These are phyloP conservation scores for Sterrhoptilus dennistouni DNA, from an alignment of 2,113 vertebrate genomes.

Conservation along the genomic window DNA sequence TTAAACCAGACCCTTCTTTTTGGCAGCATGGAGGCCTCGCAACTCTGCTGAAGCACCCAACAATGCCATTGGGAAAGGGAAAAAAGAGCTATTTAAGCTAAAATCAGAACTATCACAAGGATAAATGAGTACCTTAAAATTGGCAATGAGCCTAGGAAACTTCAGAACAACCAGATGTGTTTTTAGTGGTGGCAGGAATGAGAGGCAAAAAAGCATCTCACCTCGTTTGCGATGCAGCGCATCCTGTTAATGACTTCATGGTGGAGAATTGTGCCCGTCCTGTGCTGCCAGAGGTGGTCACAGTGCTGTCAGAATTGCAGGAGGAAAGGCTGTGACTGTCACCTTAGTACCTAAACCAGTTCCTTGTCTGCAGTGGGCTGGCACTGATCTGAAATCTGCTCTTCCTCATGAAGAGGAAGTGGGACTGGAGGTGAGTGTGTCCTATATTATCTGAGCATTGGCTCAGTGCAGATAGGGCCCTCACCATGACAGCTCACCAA, in stretches of 20 bases:
- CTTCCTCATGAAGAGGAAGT: not conserved
- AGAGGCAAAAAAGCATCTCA: not conserved
- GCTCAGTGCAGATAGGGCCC: not conserved
- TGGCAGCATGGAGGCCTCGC: not conserved
- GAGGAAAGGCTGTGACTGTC: not conserved
- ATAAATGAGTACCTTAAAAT: not conserved
- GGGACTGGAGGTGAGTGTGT: not conserved
- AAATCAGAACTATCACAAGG: not conserved
- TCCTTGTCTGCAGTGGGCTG: not conserved
- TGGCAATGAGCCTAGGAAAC: not conserved
- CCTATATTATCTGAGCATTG: not conserved
- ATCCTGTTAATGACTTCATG: accelerated
- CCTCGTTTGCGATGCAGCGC: not conserved
- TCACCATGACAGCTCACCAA: not conserved
- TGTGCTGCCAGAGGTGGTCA: not conserved
- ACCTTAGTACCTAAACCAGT: not conserved
- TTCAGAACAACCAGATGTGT: not conserved
- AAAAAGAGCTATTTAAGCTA: not conserved
- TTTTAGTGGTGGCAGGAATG: not conserved
- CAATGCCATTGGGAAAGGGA: not conserved
- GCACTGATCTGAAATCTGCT: not conserved
- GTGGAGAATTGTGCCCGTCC: not conserved
- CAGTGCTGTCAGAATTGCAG: not conserved
- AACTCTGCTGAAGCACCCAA: not conserved
- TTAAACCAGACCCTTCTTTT: not conserved